Conservation (phyloP, 2,113 vertebrate genomes). For the Ammospiza caudacuta region DNA sequence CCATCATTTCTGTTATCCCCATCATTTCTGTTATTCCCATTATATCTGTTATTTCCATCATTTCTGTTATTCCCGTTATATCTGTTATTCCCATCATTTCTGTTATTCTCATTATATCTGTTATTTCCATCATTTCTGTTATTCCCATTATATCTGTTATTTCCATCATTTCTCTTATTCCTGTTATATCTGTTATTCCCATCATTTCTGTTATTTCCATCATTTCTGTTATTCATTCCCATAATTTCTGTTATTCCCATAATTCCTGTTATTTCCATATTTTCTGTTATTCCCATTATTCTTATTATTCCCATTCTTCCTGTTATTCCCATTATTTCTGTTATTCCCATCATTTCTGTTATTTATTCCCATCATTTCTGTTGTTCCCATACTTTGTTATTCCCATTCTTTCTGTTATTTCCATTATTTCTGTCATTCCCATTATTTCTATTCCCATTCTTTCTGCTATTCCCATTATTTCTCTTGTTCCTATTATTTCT, state of each 20-base stretch:
- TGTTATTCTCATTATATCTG: not conserved
- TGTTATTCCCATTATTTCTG: not conserved
- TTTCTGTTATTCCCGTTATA: not conserved
- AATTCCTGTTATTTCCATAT: fast-evolving
- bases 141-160: not conserved
- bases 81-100: not conserved
- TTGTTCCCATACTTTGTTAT: not conserved
- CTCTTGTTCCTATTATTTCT: not conserved
- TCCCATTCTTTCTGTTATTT: not conserved
- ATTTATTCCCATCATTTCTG: not conserved
- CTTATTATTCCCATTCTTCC: not conserved
- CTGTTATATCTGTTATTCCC: too few relatives aligned
- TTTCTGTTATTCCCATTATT: not conserved
- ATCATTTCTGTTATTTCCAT: too few relatives aligned
- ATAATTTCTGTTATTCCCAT: not conserved
- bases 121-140: not conserved
- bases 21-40: not conserved
- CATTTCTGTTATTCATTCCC: not conserved
- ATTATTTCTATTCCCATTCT: not conserved
- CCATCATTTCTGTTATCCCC: not conserved
- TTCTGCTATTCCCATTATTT: not conserved
- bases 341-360: not conserved
- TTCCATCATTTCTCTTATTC: too few relatives aligned
- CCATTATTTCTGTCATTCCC: not conserved
- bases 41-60: not conserved